These are phyloP conservation scores for Aphrocallistes beatrix DNA, from an alignment of 37 sponge, comb jelly and placozoan species.

Conservation along the genomic window DNA sequence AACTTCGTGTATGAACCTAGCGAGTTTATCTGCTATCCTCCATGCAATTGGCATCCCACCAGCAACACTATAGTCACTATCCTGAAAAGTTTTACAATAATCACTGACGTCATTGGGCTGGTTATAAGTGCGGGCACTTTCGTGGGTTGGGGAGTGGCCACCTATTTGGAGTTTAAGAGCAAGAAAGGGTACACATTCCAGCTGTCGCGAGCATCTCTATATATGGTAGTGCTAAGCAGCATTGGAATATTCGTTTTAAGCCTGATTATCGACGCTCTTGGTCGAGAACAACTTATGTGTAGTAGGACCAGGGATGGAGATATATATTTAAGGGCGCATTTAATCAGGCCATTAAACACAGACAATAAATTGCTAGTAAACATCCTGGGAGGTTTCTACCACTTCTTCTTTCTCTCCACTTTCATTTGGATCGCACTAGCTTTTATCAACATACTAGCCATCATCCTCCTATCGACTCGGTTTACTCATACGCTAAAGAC, in stretches of 20 bases:
- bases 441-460: background rate
- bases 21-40: background rate
- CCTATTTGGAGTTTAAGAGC: background rate
- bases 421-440: background rate
- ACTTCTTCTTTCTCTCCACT: background rate
- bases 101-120: background rate
- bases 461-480: background rate
- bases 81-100: background rate
- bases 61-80: background rate
- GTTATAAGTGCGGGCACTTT: background rate
- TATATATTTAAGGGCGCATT: background rate
- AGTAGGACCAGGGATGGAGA: background rate
- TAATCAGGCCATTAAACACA: background rate
- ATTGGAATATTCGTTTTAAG: background rate
- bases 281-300: background rate
- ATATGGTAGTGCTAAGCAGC: background rate
- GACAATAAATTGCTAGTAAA: background rate
- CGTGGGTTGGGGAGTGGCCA: background rate
- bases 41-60: background rate
- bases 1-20: background rate
- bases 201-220: background rate
- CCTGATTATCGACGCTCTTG: background rate
- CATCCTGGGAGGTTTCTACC: background rate
- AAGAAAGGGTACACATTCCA: background rate
- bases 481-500: no score